Evolutionary conservation across 2,797 vertebrate species (phyloP), one percentile per base, ranked within the genome.

Genomic region (Euphonia xanthogaster): DNA sequence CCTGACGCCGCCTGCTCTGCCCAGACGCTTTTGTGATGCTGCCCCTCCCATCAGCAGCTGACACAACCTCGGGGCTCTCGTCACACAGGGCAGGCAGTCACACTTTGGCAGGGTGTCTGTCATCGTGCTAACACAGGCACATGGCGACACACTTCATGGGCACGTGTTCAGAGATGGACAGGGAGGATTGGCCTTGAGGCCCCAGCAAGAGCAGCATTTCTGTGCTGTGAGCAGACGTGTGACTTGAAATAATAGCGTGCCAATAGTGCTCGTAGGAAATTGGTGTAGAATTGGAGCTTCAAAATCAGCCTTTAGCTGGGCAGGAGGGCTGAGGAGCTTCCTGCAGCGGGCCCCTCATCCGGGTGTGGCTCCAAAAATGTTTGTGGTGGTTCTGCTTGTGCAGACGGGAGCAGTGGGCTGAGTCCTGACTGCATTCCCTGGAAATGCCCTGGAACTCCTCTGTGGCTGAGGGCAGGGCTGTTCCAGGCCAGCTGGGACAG

Each of bases 231-330:
- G 98, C 98, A 98, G 98, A 97, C 96, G 98, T 98, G 96, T 98
- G 98, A 99, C 99, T 99, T 99, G 98, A 98, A 99, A 98, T 99
- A 99, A 99, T 98, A 98, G 98, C 94, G 97, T 97, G 98, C 98
- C 98, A 98, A 98, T 98, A 98, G 98, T 97, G 93, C 94, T 96
- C 74, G 66, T 40, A 97, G 98, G 98, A 98, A 99, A 98, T 98
- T 98, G 98, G 97, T 97, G 96, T 96, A 97, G 98, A 98, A 98
- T 97, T 96, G 94, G 97, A 97, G 97, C 97, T 98, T 98, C 98
- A 97, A 97, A 98, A 97, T 97, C 98, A 53, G 94, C 98, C 98
- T 98, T 98, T 97, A 98, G 98, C 98, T 75, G 95, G 96, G 98
- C 98, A 97, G 98, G 98, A 98, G 77, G 98, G 9, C 21, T 4